Conservation (phyloP, 2,797 vertebrate genomes). For the Gila robusta region DNA sequence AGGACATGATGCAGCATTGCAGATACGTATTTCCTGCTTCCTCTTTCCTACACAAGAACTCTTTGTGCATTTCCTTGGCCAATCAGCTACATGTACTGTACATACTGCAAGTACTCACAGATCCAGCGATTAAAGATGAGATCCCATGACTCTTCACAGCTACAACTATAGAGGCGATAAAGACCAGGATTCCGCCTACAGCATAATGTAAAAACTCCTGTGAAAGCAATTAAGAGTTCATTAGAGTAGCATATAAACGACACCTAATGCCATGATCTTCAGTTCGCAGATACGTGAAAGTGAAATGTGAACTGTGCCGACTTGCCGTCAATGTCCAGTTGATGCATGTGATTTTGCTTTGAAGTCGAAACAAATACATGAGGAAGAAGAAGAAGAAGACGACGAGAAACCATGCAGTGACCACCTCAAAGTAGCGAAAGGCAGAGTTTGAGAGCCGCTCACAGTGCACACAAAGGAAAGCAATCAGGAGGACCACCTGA, state of each 20-base stretch:
- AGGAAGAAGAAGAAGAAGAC: slow-evolving; percentile 89
- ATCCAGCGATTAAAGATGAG: slow-evolving; percentile 82
- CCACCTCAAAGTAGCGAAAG: slow-evolving; percentile 89
- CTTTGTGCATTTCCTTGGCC: neutral
- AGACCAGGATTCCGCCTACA: slow-evolving; percentile 85
- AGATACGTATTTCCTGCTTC: neutral
- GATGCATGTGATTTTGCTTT: slow-evolving; percentile 87
- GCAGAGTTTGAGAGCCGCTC: slow-evolving; percentile 74
- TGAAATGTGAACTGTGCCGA: neutral
- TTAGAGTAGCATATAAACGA: neutral
- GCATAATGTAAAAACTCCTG: slow-evolving; percentile 95
- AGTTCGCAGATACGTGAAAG: neutral
- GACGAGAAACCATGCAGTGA: slow-evolving; percentile 87
- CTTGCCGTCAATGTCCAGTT: slow-evolving; percentile 93
- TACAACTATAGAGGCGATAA: slow-evolving; percentile 88
- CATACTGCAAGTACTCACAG: slow-evolving; percentile 78
- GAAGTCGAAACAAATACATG: slow-evolving; percentile 86
- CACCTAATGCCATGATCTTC: neutral
- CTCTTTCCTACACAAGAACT: neutral
- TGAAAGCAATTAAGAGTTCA: neutral
- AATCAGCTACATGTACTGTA: neutral
- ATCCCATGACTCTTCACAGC: slow-evolving; percentile 76
- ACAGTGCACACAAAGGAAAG: slow-evolving; percentile 86
- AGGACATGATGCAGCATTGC: neutral
- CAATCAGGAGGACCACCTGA: slow-evolving; percentile 86